Percentiles rank a stretch among this genome's conserved stretches.
phyloP scores from a whole-genome alignment of 2,888 invertebrate genomes.

The Eutolmus rufibarbis region DNA sequence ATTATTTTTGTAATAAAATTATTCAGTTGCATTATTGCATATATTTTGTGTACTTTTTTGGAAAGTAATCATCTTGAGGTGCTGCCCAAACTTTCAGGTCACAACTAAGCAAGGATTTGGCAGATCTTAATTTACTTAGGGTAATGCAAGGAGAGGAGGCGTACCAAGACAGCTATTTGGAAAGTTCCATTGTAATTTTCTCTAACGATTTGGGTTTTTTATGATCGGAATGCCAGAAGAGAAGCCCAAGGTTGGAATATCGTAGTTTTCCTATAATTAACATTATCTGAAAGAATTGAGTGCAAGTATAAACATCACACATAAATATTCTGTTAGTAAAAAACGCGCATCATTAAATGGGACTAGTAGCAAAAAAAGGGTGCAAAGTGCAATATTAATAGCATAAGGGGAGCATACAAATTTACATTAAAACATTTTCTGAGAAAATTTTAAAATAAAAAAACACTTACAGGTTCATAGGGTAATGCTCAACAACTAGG shows the following conservation, averaged over 20 bases:
- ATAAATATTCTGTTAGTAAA: neutral
- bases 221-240: conserved; percentile 40
- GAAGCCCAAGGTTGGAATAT: conserved; percentile 6
- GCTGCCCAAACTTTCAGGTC: conserved; percentile 42
- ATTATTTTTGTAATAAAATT: neutral
- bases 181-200: neutral
- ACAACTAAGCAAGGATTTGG: neutral
- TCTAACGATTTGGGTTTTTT: neutral
- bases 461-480: neutral
- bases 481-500: conserved; percentile 4
- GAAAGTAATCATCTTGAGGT: conserved; percentile 46
- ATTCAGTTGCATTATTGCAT: neutral
- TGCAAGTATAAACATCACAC: neutral
- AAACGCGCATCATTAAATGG: neutral
- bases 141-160: neutral
- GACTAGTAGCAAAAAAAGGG: neutral
- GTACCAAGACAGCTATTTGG: neutral
- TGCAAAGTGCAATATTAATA: conserved; percentile 8
- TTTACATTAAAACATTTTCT: neutral
- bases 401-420: neutral
- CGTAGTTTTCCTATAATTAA: neutral
- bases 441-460: neutral
- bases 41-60: neutral
- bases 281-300: conserved; percentile 2
- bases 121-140: neutral